Base-by-base conservation (phyloP, 2,797 vertebrate species). In the Takifugu ocellatus region DNA sequence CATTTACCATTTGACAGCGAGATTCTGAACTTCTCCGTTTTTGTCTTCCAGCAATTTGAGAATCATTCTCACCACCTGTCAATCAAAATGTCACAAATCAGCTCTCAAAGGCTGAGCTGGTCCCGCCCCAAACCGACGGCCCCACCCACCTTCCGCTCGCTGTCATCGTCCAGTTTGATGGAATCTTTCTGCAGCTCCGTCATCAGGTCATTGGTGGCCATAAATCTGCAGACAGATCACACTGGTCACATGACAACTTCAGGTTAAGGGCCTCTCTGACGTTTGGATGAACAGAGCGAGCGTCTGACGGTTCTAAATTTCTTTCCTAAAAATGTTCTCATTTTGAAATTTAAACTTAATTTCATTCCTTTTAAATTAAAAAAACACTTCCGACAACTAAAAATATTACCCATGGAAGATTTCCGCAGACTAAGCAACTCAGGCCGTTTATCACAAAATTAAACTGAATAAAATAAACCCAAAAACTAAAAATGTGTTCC, bases 181-280 rank as follows among this genome's bases (percentile, higher is more conserved):
- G 97, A 99, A 81, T 99, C 97, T 84, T 99, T 99, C 70, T 99
- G 97, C 17, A 99, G 89, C 85, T 99, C 97, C 1, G 97, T 96
- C 97, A 99, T 99, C 91, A 99, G 89, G 81, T 99, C 97, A 78
- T 99, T 99, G 16, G 97, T 98, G 83, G 97, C 97, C 97, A 99
- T 99, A 77, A 99, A 99, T 90, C 97, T 99, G 68, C 15, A 21
- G n/a, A 68, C 27, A 52, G 10, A 29, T 5, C 36, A 14, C 2
- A 5, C 36, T 14, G 29, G 4, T 8, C 51, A 51, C 14, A 15
- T 44, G 36, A 39, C 36, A 21, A 21, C 21, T 21, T 21, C 21
- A 21, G 21, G 21, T 21, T 21, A 21, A 21, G 21, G 21, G 21
- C 21, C 21, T 21, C 21, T 21, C 21, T 21, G 21, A 21, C 21